Evolutionary conservation across 1,140 invertebrate species (phyloP).

Genomic region (Helicorthomorpha holstii): DNA sequence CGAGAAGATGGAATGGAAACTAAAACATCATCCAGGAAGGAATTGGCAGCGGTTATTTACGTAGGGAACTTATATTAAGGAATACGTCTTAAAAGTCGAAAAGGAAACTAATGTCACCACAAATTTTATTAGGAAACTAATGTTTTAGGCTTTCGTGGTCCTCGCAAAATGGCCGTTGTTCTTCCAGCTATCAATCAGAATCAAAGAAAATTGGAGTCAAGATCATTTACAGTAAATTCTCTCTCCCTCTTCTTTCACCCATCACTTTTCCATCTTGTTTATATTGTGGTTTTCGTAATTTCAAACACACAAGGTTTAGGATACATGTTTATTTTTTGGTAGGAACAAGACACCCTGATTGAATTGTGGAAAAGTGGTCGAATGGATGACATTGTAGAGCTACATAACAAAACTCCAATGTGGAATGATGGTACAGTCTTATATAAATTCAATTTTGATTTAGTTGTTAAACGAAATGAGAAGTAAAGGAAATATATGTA

Average conservation of each 20-base stretch:
- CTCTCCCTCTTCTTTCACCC: background rate
- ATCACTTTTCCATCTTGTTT: no score
- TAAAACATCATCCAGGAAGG: conserved; percentile 46
- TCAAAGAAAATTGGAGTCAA: conserved; percentile 30
- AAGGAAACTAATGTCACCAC: no score
- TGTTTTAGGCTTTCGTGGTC: conserved; percentile 95
- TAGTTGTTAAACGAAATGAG: no score
- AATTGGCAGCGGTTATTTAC: conserved; percentile 85
- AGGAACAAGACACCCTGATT: conserved; percentile 37
- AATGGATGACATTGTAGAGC: conserved; percentile 79
- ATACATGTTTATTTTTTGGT: no score
- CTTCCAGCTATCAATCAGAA: conserved; percentile 56
- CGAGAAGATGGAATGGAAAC: conserved; percentile 11
- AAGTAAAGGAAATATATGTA: no score
- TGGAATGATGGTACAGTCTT: conserved; percentile 77
- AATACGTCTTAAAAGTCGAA: no score
- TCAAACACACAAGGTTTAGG: no score
- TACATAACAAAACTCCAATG: conserved; percentile 96
- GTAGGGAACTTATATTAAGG: no score
- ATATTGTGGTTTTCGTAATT: no score
- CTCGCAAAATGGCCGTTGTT: conserved; percentile 93
- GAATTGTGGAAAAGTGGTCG: conserved; percentile 58
- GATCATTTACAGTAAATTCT: conserved; percentile 24
- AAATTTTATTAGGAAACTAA: conserved; percentile 69
- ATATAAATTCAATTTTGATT: background rate